Base-by-base conservation (phyloP, 2,888 invertebrate genomes). In the Agelastica alni region DNA sequence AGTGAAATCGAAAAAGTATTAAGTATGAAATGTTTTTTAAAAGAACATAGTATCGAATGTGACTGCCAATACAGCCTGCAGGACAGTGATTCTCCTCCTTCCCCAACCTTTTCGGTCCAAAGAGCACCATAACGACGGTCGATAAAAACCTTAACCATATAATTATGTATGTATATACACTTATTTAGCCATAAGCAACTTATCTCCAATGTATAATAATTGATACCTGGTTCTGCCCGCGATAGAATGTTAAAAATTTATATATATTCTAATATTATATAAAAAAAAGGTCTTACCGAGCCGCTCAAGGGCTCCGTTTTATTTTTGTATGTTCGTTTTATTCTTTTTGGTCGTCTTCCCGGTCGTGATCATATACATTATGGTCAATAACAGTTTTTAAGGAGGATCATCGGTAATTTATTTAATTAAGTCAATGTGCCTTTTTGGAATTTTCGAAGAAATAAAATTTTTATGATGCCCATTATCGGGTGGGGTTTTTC, bases 161-260 rank as follows among this genome's bases (percentile, higher is more conserved):
- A 77, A 77, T 77, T 77, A 77, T 74, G 75, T 75, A 76, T 76
- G 76, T 75, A 76, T 76, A 76, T 76, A 74, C 71, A 76, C 72
- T 74, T 74, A 75, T 76, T 76, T 77, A 76, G 76, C 76, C 77
- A 77, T 75, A 75, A 76, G 77, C 76, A 75, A 71, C 77, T 77
- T 76, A 77, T 77, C 76, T 77, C 72, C 75, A 76, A 76, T 76
- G 75, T 75, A 75, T 77, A 77, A 77, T 77, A 77, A 77, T 77
- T 77, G 77, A 77, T 77, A 75, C 76, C 76, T 76, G 70, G 71
- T 70, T 69, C 72, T 66, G 64, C 70, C 67, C 74, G 75, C 51
- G 58, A 54, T 75, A 76, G 75, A 76, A 76, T 76, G 72, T 73
- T 70, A 75, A 76, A 75, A 75, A 75, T 75, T 70, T 74, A 71